Conservation (phyloP, 2,888 invertebrate genomes). For the Conistra vaccinii region DNA sequence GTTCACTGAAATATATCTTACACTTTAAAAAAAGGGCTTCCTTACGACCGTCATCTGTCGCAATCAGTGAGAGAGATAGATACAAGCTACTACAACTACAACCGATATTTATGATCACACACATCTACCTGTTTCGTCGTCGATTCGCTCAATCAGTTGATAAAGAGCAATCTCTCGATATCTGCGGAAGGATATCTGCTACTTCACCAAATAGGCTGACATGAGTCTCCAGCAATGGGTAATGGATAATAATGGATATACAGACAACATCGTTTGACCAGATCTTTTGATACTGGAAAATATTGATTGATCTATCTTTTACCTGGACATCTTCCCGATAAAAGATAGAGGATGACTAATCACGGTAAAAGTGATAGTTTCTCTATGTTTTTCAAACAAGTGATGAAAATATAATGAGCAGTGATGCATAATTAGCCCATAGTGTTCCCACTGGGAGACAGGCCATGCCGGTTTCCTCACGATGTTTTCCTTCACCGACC, state of each 20-base stretch:
- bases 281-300: not conserved
- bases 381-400: not conserved
- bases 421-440: too few relatives aligned
- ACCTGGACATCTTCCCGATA: not conserved
- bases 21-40: too few relatives aligned
- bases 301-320: not conserved
- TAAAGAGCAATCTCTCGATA: conserved; percentile 5
- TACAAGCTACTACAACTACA: too few relatives aligned
- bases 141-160: not conserved
- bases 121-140: not conserved
- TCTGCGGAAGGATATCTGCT: not conserved
- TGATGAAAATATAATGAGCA: not conserved
- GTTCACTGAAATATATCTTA: not conserved
- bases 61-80: conserved; percentile 9
- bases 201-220: conserved; percentile 1
- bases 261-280: conserved; percentile 3
- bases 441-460: too few relatives aligned
- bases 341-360: not conserved
- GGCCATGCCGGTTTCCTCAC: too few relatives aligned
- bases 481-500: too few relatives aligned
- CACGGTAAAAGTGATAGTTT: not conserved
- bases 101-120: conserved; percentile 17
- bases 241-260: not conserved
- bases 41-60: not conserved
- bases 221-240: not conserved